Evolutionary conservation across 1,140 invertebrate species (phyloP), one percentile per base, ranked within the genome.

Genomic region (Camponotus floridanus): DNA sequence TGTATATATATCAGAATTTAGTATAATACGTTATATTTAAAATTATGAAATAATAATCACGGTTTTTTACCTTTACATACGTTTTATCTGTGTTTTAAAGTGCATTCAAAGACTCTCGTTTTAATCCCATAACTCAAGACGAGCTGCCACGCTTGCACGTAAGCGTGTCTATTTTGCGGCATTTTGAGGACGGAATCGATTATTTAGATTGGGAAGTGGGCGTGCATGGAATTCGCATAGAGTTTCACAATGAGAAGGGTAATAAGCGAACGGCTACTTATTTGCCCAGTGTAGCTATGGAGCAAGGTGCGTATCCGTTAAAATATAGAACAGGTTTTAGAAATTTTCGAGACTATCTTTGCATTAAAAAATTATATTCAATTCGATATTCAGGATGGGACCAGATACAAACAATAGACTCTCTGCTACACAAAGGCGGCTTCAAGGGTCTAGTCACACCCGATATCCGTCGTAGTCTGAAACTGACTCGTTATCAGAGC

Each of bases 161-260:
- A 7, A 98, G 98, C 45, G 99, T 99, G 21, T 99, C 99, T 26
- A 98, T 99, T 92, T 96, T 99, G 79, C 96, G 97, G 67, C 97
- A 98, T 95, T 99, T 99, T 95, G 99, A 99, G 95, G 98, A 99
- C 93, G 99, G 98, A 0, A 96, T 96, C 64, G 97, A 99, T 94
- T 99, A 98, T 95, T 95, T 99, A 87, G 99, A 99, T 95, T 99
- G 99, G 99, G 97, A 99, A 95, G 96, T 99, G 76, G 99, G 99
- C 21, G 96, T 98, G 57, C 99, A 99, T 95, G 99, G 99, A 39
- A 99, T 99, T 91, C 97, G 99, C 68, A 99, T 99, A 89, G 99
- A 99, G 96, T 99, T 99, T 93, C 95, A 97, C 81, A 99, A 98
- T 95, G 99, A 99, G 92, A 98, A 98, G 92, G 99, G 99, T 85